Conservation (phyloP, 2,888 invertebrate species). For the Unio delphinus region DNA sequence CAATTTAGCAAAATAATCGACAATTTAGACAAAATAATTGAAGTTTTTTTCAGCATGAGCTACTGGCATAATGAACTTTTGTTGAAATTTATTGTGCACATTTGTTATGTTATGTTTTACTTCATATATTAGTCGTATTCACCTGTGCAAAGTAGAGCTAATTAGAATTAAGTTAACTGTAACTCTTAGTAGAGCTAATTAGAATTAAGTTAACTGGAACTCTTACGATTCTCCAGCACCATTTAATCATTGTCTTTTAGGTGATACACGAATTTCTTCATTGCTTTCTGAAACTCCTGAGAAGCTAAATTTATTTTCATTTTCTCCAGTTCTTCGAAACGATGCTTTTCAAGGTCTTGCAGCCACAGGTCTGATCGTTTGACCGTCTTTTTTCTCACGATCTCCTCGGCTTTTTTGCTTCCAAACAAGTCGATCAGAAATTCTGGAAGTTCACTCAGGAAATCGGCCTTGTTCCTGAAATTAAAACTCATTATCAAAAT, state of each 20-base stretch:
- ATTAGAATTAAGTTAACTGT: no score
- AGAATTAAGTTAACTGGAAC: no score
- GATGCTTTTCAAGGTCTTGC: constrained; percentile 1
- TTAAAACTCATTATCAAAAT: neutral
- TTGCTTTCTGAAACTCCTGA: neutral
- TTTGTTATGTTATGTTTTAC: no score
- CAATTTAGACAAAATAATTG: no score
- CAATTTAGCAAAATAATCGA: no score
- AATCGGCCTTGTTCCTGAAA: neutral
- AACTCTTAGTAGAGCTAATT: no score
- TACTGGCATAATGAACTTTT: no score
- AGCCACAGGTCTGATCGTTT: constrained; percentile 2
- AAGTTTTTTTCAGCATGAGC: no score
- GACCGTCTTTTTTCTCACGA: neutral
- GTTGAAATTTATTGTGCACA: no score
- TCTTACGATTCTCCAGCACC: no score
- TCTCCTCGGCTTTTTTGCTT: neutral
- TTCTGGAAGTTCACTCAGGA: neutral
- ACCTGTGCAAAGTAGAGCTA: no score
- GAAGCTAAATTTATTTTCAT: neutral
- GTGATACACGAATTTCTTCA: constrained; percentile 9
- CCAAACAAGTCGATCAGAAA: neutral
- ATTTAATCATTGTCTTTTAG: neutral
- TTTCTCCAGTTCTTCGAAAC: neutral
- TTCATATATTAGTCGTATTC: no score